Evolutionary conservation across 1,140 invertebrate species (phyloP).

Genomic region (Spodoptera litura): DNA sequence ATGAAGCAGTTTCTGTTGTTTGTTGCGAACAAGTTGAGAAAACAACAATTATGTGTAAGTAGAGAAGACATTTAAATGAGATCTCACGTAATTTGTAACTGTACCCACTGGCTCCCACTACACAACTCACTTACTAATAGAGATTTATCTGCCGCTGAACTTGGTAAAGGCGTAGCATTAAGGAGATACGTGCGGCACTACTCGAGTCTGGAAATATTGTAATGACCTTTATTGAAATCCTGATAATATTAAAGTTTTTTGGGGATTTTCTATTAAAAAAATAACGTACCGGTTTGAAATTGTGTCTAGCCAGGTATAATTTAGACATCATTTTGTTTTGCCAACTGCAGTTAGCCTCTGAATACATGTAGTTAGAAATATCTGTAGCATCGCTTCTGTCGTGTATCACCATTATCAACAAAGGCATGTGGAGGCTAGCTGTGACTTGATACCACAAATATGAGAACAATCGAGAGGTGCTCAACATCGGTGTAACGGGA

Average conservation of each 20-base stretch:
- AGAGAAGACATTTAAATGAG: conserved; percentile 12
- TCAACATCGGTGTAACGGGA: neutral
- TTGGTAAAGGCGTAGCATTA: neutral
- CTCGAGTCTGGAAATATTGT: too few relatives aligned
- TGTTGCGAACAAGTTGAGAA: neutral
- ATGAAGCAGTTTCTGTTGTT: neutral
- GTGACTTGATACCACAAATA: conserved; percentile 39
- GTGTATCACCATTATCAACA: neutral
- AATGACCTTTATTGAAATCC: too few relatives aligned
- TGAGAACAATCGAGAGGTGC: conserved; percentile 46
- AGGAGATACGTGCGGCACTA: neutral
- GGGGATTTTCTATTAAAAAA: too few relatives aligned
- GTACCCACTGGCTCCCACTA: neutral
- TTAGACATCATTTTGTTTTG: too few relatives aligned
- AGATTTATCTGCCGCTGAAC: neutral
- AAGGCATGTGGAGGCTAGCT: neutral
- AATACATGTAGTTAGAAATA: neutral
- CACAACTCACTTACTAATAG: neutral
- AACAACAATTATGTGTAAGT: conserved; percentile 15
- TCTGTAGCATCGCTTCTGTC: neutral
- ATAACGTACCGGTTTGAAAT: too few relatives aligned
- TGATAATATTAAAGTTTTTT: too few relatives aligned
- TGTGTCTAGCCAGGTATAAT: too few relatives aligned
- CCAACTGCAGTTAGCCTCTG: neutral
- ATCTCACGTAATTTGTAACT: conserved; percentile 3